phyloP scores from a whole-genome alignment of 1,140 invertebrate species.

The Trichonephila inaurata region DNA sequence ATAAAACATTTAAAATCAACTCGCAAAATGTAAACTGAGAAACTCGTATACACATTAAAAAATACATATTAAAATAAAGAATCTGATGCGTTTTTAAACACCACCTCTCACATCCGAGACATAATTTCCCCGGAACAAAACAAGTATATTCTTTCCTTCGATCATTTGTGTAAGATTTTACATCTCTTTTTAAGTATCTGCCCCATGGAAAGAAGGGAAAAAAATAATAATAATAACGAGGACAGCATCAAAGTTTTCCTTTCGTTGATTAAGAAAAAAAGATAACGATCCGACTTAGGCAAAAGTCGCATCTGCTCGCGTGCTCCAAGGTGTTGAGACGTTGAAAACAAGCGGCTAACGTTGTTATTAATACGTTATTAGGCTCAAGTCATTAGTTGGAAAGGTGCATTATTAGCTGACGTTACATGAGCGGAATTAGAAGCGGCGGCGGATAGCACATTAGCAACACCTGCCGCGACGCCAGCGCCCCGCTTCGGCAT shows the following conservation, averaged over 20 bases:
- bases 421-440: constrained; percentile 69
- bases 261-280: constrained; percentile 25
- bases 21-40: not conserved
- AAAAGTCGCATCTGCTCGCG: constrained; percentile 42
- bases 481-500: not conserved
- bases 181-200: constrained; percentile 25
- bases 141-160: not conserved
- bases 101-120: not conserved
- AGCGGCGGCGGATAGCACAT: constrained; percentile 59
- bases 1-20: not conserved
- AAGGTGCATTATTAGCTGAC: constrained; percentile 73
- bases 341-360: constrained; percentile 74
- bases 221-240: not conserved
- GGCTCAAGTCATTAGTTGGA: constrained; percentile 72
- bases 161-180: constrained; percentile 8
- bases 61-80: not conserved
- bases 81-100: constrained; percentile 15
- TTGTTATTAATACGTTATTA: constrained; percentile 75
- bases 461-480: constrained; percentile 59
- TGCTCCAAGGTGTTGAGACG: constrained; percentile 62
- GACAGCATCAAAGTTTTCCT: not conserved
- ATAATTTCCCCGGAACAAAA: not conserved
- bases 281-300: constrained; percentile 32
- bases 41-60: not conserved
- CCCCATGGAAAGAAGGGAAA: not conserved